Evolutionary conservation across 92 coral and sea anemone genomes (phyloP).

Genomic region (Scolanthus callimorphus): DNA sequence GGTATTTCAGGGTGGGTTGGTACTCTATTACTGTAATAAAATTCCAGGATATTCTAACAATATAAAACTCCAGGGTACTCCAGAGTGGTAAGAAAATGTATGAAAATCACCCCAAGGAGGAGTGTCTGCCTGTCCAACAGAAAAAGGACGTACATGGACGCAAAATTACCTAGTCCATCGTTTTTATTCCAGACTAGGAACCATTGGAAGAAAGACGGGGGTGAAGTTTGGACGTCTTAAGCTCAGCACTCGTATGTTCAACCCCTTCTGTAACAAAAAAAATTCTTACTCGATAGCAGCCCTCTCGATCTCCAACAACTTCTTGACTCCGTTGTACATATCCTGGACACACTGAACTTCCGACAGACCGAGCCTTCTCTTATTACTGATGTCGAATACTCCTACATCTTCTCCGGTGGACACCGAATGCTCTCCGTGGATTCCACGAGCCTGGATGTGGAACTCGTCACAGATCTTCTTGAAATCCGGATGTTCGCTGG

Average conservation of each 20-base stretch:
- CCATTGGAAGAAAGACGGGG: background rate
- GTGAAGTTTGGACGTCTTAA: too few relatives aligned
- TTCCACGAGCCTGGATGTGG: background rate
- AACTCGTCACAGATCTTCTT: background rate
- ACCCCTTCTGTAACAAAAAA: too few relatives aligned
- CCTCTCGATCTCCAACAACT: constrained; percentile 59
- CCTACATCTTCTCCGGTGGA: constrained; percentile 87
- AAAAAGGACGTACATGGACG: too few relatives aligned
- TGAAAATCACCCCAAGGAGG: too few relatives aligned
- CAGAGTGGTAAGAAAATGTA: too few relatives aligned
- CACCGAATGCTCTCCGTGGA: constrained; percentile 60
- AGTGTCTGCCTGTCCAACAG: too few relatives aligned
- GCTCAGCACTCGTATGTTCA: too few relatives aligned
- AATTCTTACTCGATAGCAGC: constrained; percentile 48
- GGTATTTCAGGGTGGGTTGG: too few relatives aligned
- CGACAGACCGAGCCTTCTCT: constrained; percentile 78
- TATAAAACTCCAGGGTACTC: too few relatives aligned
- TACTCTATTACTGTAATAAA: too few relatives aligned
- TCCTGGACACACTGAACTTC: constrained; percentile 53
- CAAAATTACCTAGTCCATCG: background rate
- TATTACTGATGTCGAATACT: constrained; percentile 22
- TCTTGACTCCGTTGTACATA: background rate
- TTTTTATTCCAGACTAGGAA: background rate
- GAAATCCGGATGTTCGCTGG: constrained; percentile 65
- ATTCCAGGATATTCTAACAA: too few relatives aligned